phyloP scores from a whole-genome alignment of 2,797 vertebrate genomes.

The Microctenopoma lineatum region DNA sequence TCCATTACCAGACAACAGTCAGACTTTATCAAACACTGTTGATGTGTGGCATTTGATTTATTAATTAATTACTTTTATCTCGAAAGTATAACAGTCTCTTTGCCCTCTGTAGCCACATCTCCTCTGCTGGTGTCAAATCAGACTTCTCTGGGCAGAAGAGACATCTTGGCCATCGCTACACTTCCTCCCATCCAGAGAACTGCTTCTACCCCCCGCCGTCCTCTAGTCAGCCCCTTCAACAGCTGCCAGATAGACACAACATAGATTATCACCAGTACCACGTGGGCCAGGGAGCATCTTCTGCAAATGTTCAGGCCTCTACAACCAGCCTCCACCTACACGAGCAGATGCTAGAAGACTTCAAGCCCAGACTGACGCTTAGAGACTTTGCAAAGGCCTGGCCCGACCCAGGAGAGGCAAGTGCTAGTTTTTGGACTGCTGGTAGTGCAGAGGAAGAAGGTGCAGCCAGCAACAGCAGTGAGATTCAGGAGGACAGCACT shows the following conservation, averaged over 20 bases:
- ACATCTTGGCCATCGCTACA: constrained; percentile 69
- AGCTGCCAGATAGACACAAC: constrained; percentile 26
- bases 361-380: constrained; percentile 19
- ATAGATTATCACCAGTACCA: constrained; percentile 31
- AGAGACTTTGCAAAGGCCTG: constrained; percentile 57
- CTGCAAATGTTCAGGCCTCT: constrained; percentile 14
- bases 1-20: background rate
- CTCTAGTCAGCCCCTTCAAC: constrained; percentile 44
- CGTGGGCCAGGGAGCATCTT: background rate
- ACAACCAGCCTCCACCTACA: constrained; percentile 39
- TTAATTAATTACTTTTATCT: background rate
- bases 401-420: constrained; percentile 25
- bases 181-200: constrained; percentile 72
- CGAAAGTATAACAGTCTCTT: background rate
- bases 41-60: background rate
- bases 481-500: constrained; percentile 77
- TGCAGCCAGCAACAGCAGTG: constrained; percentile 69
- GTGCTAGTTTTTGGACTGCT: constrained; percentile 48
- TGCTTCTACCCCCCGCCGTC: constrained; percentile 66
- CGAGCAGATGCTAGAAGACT: constrained; percentile 19
- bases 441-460: constrained; percentile 2
- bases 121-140: constrained; percentile 42
- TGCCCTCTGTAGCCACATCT: constrained; percentile 34
- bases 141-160: constrained; percentile 55
- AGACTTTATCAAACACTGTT: background rate